These are phyloP conservation scores for Limenitis camilla DNA, from an alignment of 2,888 invertebrate genomes.

Conservation along the genomic window DNA sequence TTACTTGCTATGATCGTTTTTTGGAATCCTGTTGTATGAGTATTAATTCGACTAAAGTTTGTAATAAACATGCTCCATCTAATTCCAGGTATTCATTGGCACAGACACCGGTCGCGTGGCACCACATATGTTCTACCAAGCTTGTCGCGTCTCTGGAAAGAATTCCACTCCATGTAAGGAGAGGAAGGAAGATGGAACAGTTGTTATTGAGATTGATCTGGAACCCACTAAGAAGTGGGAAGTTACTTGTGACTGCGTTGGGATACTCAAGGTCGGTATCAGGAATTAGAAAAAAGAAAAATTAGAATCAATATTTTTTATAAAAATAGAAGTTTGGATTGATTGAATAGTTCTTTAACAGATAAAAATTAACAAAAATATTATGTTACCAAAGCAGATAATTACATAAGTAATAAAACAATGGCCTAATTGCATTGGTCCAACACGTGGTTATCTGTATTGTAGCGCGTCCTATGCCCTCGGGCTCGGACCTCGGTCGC, in stretches of 20 bases:
- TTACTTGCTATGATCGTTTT: too few relatives aligned
- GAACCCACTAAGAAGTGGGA: slow-evolving; percentile 93
- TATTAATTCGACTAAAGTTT: slow-evolving; percentile 6
- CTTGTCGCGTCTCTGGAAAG: slow-evolving; percentile 96
- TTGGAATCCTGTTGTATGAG: too few relatives aligned
- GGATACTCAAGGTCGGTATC: slow-evolving; percentile 86
- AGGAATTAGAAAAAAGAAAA: too few relatives aligned
- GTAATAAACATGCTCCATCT: neutral
- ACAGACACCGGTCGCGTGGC: slow-evolving; percentile 92
- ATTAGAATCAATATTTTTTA: too few relatives aligned
- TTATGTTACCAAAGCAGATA: neutral
- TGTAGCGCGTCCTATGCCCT: slow-evolving; percentile 14
- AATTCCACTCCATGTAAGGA: slow-evolving; percentile 95
- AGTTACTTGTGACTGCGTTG: slow-evolving; percentile 96
- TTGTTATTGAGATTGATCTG: slow-evolving; percentile 93
- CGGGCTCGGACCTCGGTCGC: slow-evolving; percentile 25
- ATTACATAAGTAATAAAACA: slow-evolving; percentile 10
- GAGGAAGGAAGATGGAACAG: slow-evolving; percentile 93
- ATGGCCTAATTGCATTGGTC: slow-evolving; percentile 7
- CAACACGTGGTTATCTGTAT: slow-evolving; percentile 19
- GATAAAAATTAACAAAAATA: neutral
- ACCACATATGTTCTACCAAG: slow-evolving; percentile 98
- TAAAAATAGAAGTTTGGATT: neutral
- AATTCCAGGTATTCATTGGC: slow-evolving; percentile 85
- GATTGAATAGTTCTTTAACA: neutral